A percentile compares a stretch with the other conserved stretches of the same genome.
Conservation (phyloP, 2,113 vertebrate genomes). For the Oriolus oriolus region DNA sequence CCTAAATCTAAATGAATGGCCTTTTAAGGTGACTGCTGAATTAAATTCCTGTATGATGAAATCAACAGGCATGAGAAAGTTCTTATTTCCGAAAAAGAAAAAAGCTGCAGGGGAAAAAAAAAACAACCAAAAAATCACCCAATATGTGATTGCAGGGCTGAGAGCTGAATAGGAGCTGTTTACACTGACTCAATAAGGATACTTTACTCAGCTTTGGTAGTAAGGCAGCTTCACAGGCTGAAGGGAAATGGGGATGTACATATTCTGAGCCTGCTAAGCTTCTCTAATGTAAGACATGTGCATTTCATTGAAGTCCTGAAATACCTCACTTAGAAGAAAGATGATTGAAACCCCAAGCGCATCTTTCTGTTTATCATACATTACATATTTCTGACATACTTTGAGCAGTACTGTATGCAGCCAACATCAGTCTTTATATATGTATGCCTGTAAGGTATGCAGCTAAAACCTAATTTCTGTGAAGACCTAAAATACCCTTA, state of each 20-base stretch:
- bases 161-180: constrained; percentile 10
- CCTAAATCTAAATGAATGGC: constrained; percentile 42
- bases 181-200: constrained; percentile 40
- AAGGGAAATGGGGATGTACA: constrained; percentile 55
- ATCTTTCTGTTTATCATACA: background rate
- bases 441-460: background rate
- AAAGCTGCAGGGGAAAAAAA: background rate
- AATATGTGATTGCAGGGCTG: background rate
- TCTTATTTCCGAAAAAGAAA: constrained; percentile 28
- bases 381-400: background rate
- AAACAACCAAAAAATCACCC: background rate
- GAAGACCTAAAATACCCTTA: background rate
- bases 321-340: constrained; percentile 3
- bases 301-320: constrained; percentile 15
- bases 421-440: background rate
- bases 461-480: background rate
- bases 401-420: background rate
- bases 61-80: constrained; percentile 24
- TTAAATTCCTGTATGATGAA: constrained; percentile 58
- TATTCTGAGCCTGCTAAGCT: constrained; percentile 61
- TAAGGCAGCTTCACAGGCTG: constrained; percentile 41
- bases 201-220: constrained; percentile 20
- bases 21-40: constrained; percentile 60
- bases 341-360: background rate
- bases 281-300: constrained; percentile 60